These are phyloP conservation scores for Patella depressa DNA, from an alignment of 2,888 invertebrate species.

Conservation along the genomic window DNA sequence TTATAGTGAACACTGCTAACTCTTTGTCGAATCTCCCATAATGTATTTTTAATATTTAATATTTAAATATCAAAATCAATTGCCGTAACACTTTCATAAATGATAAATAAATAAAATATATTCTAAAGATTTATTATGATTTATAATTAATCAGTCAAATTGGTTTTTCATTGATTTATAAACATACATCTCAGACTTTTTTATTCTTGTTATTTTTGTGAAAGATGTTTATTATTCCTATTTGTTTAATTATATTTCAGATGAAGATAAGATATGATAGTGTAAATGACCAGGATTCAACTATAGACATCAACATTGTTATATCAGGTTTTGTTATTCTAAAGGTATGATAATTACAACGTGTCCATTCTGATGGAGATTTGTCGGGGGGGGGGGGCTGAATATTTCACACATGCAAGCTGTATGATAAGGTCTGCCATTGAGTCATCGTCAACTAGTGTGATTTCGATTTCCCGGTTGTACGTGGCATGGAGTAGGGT, in stretches of 20 bases:
- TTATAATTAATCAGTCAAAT: not conserved
- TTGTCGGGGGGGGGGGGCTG: too few species aligned
- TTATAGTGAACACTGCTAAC: too few species aligned
- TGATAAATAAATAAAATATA: not conserved
- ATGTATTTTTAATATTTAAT: too few species aligned
- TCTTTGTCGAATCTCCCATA: too few species aligned
- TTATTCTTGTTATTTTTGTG: too few species aligned
- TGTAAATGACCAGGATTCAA: not conserved
- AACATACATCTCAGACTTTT: too few species aligned
- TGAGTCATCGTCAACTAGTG: too few species aligned
- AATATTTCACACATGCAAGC: too few species aligned
- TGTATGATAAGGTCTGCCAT: too few species aligned
- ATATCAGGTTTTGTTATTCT: constrained; percentile 15
- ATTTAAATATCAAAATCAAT: not conserved
- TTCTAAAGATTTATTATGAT: not conserved
- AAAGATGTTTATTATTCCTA: too few species aligned
- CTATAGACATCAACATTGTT: constrained; percentile 6
- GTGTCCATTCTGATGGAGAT: not conserved
- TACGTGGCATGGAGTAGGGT: too few species aligned
- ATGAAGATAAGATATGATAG: constrained; percentile 9
- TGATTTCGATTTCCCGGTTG: too few species aligned
- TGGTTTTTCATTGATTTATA: not conserved
- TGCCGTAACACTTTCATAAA: not conserved
- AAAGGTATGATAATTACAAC: not conserved
- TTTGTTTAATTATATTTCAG: not conserved